Evolutionary conservation across 2,113 vertebrate genomes (phyloP).

Genomic region (Gasterosteus aculeatus): DNA sequence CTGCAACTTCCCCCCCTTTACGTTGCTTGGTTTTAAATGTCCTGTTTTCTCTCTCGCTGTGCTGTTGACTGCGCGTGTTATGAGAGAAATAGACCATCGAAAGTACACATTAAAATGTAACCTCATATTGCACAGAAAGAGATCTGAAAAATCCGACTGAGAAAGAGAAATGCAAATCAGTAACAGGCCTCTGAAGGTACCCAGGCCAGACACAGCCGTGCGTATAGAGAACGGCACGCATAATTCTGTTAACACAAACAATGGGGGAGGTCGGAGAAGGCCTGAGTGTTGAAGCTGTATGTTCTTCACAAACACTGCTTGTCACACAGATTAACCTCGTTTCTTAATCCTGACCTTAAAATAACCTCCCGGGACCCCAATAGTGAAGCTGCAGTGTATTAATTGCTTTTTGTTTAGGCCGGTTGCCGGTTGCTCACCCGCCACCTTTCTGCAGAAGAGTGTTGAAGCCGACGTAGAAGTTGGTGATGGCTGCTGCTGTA

Average conservation of each 20-base stretch:
- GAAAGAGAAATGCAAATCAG: background rate
- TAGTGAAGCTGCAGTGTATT: slow-evolving; percentile 44
- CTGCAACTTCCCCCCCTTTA: slow-evolving; percentile 1
- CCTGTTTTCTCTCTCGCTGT: background rate
- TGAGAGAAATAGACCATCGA: slow-evolving; percentile 1
- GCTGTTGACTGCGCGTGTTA: background rate
- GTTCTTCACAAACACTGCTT: slow-evolving; percentile 20
- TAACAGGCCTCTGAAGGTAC: background rate
- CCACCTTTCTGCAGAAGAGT: background rate
- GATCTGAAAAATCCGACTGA: background rate
- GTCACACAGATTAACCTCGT: slow-evolving; percentile 35
- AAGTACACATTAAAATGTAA: background rate
- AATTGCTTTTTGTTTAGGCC: slow-evolving; percentile 40
- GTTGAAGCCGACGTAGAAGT: background rate
- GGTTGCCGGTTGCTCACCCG: too few relatives aligned
- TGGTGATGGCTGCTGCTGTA: background rate
- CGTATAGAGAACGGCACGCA: background rate
- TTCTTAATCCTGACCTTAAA: slow-evolving; percentile 44
- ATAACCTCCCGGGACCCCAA: slow-evolving; percentile 40
- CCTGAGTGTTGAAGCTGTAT: slow-evolving; percentile 18
- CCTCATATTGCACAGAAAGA: slow-evolving; percentile 12
- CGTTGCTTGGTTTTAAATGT: background rate
- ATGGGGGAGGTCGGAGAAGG: background rate
- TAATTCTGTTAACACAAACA: background rate
- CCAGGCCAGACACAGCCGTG: background rate